Evolutionary conservation across 2,888 invertebrate genomes (phyloP).

Genomic region (Drosophila testacea): DNA sequence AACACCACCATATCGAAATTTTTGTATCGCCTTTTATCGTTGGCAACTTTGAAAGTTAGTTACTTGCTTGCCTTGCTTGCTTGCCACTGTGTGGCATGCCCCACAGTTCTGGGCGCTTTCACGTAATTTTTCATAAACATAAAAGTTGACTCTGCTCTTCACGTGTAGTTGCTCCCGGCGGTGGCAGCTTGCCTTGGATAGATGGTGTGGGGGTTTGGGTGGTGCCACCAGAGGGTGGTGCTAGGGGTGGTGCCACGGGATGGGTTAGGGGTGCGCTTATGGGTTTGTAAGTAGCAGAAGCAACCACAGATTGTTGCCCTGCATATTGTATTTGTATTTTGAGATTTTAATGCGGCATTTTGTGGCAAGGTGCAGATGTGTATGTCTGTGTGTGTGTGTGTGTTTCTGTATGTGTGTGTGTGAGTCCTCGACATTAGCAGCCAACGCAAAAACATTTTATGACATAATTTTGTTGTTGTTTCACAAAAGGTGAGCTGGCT

Average conservation of each 20-base stretch:
- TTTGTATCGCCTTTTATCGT: slow-evolving; percentile 64
- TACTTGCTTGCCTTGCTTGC: slow-evolving; percentile 36
- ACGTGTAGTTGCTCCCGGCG: slow-evolving; percentile 23
- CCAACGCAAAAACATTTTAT: slow-evolving; percentile 69
- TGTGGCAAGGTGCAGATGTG: slow-evolving; percentile 52
- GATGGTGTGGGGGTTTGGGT: neutral
- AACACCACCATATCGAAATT: slow-evolving; percentile 51
- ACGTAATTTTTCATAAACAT: slow-evolving; percentile 80
- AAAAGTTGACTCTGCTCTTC: slow-evolving; percentile 62
- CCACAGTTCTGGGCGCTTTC: slow-evolving; percentile 41
- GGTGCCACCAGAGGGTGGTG: neutral
- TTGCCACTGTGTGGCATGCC: slow-evolving; percentile 19
- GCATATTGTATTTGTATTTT: slow-evolving; percentile 76
- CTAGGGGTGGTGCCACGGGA: slow-evolving; percentile 6
- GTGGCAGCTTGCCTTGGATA: neutral
- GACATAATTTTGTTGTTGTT: slow-evolving; percentile 75
- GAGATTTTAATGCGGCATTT: slow-evolving; percentile 80
- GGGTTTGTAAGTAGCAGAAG: slow-evolving; percentile 33
- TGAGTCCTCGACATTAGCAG: slow-evolving; percentile 55
- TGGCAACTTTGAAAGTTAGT: slow-evolving; percentile 70
- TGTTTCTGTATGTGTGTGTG: slow-evolving; percentile 9
- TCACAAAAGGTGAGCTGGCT: slow-evolving; percentile 39
- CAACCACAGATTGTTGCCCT: slow-evolving; percentile 49
- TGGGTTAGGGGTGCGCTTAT: slow-evolving; percentile 42
- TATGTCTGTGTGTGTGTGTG: slow-evolving; percentile 5